Conservation (phyloP, 2,797 vertebrate genomes). For the Micropoecilia bifurca region DNA sequence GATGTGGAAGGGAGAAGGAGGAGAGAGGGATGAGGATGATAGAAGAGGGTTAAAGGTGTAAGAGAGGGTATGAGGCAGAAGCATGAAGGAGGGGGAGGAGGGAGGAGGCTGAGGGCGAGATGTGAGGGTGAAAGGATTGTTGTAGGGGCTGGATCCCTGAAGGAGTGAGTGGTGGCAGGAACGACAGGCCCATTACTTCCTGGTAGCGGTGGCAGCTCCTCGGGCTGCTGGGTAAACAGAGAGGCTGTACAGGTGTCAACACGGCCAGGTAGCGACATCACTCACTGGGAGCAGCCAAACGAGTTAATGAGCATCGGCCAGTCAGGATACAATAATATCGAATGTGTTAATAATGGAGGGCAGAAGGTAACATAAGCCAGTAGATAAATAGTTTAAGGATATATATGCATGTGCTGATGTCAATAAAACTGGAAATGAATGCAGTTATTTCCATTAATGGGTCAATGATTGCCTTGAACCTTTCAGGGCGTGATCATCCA, state of each 20-base stretch:
- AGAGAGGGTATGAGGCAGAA: slow-evolving; percentile 31
- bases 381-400: background rate
- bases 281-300: slow-evolving; percentile 27
- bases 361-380: background rate
- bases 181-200: slow-evolving; percentile 42
- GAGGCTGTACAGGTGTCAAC: slow-evolving; percentile 25
- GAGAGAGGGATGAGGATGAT: slow-evolving; percentile 32
- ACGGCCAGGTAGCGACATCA: slow-evolving; percentile 25
- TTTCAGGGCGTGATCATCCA: background rate
- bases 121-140: slow-evolving; percentile 71
- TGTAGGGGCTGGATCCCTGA: slow-evolving; percentile 72
- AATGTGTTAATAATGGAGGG: background rate
- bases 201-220: slow-evolving; percentile 38
- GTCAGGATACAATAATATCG: background rate
- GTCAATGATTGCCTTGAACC: background rate
- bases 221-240: slow-evolving; percentile 33
- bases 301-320: slow-evolving; percentile 2
- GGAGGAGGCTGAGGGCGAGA: slow-evolving; percentile 13
- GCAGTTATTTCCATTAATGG: background rate
- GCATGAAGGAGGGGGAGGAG: slow-evolving; percentile 15
- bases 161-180: slow-evolving; percentile 62
- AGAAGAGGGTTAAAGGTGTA: slow-evolving; percentile 42
- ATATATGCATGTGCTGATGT: background rate
- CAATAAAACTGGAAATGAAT: background rate
- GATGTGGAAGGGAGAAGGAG: slow-evolving; percentile 12